These are phyloP conservation scores for Dasyurus viverrinus DNA, from an alignment of 2,113 vertebrate genomes.

Conservation along the genomic window DNA sequence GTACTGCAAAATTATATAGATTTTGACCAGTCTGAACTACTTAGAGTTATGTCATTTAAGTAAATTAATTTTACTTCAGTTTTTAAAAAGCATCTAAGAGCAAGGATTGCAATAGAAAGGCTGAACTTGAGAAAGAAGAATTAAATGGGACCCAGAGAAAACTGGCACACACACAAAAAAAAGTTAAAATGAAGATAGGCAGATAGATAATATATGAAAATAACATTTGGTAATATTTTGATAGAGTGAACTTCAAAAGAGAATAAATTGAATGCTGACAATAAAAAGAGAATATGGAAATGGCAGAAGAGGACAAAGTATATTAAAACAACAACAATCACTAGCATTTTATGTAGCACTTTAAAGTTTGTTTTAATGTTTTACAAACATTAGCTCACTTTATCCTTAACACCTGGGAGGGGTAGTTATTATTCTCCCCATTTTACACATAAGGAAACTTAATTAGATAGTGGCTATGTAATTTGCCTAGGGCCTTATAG, in stretches of 20 bases:
- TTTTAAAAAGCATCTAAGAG: not conserved
- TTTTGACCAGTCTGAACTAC: not conserved
- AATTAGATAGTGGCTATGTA: not conserved
- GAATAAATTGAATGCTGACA: not conserved
- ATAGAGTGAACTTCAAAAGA: not conserved
- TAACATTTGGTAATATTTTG: not conserved
- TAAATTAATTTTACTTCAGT: not conserved
- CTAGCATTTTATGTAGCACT: not conserved
- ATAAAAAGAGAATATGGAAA: not conserved
- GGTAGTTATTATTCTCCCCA: not conserved
- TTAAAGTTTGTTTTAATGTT: not conserved
- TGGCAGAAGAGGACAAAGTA: not conserved
- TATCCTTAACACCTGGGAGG: not conserved
- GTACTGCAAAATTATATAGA: not conserved
- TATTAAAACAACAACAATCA: not conserved
- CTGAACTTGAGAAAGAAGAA: not conserved
- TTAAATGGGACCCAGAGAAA: not conserved
- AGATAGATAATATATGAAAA: no score
- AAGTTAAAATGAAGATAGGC: no score
- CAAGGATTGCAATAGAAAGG: not conserved
- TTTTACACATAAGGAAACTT: not conserved
- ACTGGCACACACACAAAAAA: not conserved
- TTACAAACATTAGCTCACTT: not conserved
- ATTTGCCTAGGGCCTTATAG: not conserved
- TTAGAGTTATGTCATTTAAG: not conserved